Evolutionary conservation across 2,888 invertebrate species (phyloP), one percentile per base, ranked within the genome.

Genomic region (Hypolimnas misippus): DNA sequence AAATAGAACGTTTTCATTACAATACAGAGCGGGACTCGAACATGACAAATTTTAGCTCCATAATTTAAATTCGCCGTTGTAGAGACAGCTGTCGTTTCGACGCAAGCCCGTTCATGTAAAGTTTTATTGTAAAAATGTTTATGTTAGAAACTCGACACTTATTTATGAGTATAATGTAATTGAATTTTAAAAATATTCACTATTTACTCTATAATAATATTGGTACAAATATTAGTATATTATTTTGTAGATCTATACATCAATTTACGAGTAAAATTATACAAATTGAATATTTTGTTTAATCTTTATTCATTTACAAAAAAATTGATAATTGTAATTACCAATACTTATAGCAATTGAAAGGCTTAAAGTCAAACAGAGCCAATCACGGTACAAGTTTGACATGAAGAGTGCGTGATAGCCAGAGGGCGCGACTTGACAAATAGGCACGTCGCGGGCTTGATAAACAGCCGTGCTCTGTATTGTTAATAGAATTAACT

Each of bases 401-500:
- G 62, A 56, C 62, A 62, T 55, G 56, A 44, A 64, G 51, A 61
- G 53, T 54, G 64, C 50, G 57, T 58, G 46, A 65, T 51, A 51
- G 46, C 53, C 53, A 35, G 21, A 49, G 56, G 55, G 63, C 56
- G 46, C 44, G 56, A 55, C 14, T 25, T 50, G 49, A 59, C 62
- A 59, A 63, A 65, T 59, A 53, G 49, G 49, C 62, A 53, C 21
- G 44, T 52, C 56, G 31, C 35, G 42, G 14, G 33, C 51, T 44
- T 68, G 64, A 67, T 63, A 65, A 68, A 68, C 54, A 82, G 76
- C 77, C 78, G 69, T 71, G 69, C 76, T 74, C 75, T 61, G 44
- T 61, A 66, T 65, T 67, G 72, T 76, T 84, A 83, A 86, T 84
- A 83, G 78, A 83, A 85, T 86, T 87, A 85, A 83, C 79, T 76